Evolutionary conservation across 2,797 vertebrate genomes (phyloP), one percentile per base, ranked within the genome.

Genomic region (Mormyrops boulengeri): DNA sequence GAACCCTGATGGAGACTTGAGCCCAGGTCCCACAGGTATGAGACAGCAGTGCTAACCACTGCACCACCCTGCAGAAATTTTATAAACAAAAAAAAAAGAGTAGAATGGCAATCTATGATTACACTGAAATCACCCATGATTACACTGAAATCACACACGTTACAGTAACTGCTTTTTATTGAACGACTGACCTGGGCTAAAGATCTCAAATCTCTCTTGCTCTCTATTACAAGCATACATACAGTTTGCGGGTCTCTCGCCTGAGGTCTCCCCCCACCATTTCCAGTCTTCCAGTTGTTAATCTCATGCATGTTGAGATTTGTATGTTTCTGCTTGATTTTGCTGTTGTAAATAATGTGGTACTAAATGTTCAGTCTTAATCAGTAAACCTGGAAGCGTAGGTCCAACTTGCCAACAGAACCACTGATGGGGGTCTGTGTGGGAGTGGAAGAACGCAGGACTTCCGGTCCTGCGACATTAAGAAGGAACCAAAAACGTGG

Each of bases 301-400:
- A 69, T 69, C 41, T 88, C 87, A 89, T 91, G 94, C 95, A 95
- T 95, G 94, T 92, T 93, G 87, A 90, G 66, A 92, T 95, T 93
- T 93, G 85, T 93, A 93, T 89, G 90, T 91, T 41, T 84, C 69
- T 91, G 88, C 93, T 94, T 89, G 26, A 90, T 94, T 94, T 93
- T 93, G 47, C 93, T 92, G 69, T 26, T 96, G 95, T 95, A 95
- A 94, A 96, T 95, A 94, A 92, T 91, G 91, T 91, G 91, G 92
- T 92, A 89, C 77, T 90, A 89, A 89, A 77, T 49, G 89, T 92
- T 87, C 93, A 44, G 91, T 89, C 92, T 91, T 91, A 26, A 49
- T 66, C 2, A 7, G 44, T 80, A 44, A 4, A 85, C 60, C 84
- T 53, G 84, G 41, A 47, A 77, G 12, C 0, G 69, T 41, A 38